Conservation (phyloP, 64 coral and sea anemone genomes). For the Dendronephthya gigantea region DNA sequence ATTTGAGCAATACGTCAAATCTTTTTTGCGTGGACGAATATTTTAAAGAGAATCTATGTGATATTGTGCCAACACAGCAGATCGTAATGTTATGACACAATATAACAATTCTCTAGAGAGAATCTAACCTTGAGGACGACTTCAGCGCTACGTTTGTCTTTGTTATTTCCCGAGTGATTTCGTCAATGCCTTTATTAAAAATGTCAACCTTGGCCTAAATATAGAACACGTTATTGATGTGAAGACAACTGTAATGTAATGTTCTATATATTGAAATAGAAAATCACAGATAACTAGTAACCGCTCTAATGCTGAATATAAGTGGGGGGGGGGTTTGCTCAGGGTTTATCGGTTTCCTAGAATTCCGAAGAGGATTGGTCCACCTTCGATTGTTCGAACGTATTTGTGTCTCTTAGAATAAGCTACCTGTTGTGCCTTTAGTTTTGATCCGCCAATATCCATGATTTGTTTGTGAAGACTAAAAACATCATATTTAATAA, state of each 20-base stretch:
- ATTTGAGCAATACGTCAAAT: no score
- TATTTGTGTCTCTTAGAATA: no score
- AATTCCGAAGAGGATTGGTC: no score
- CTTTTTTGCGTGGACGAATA: no score
- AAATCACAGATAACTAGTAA: no score
- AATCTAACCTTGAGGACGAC: slow-evolving; percentile 65
- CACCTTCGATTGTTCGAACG: no score
- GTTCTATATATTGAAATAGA: no score
- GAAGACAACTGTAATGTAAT: no score
- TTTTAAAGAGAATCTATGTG: background rate
- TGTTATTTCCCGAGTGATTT: slow-evolving; percentile 68
- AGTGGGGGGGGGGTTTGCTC: no score
- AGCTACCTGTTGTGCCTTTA: slow-evolving; percentile 81
- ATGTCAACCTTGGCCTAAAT: slow-evolving; percentile 25
- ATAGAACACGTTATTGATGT: background rate
- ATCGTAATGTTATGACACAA: background rate
- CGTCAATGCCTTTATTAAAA: slow-evolving; percentile 70
- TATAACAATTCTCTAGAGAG: background rate
- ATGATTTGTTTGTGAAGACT: slow-evolving; percentile 97
- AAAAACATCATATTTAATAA: background rate
- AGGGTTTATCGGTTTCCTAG: no score
- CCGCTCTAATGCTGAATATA: no score
- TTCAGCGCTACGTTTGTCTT: slow-evolving; percentile 88
- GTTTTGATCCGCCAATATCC: slow-evolving; percentile 89
- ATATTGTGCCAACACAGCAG: no score